Evolutionary conservation across 2,888 invertebrate species (phyloP).

Genomic region (Brassicogethes aeneus): DNA sequence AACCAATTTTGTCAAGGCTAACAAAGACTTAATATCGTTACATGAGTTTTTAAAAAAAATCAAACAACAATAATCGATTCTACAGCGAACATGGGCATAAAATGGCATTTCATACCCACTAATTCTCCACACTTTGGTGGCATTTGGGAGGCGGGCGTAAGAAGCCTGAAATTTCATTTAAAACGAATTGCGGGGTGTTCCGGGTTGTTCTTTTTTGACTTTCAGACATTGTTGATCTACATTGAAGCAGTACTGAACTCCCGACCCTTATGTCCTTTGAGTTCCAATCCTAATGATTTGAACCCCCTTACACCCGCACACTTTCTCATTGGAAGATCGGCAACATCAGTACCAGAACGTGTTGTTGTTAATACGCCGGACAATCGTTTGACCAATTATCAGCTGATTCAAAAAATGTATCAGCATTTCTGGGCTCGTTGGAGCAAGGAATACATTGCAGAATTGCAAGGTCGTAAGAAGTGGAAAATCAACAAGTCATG

Average conservation of each 20-base stretch:
- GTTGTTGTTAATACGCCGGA: neutral
- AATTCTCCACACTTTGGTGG: neutral
- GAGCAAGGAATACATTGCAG: neutral
- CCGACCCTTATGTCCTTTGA: neutral
- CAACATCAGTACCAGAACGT: no score
- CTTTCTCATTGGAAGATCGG: neutral
- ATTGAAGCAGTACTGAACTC: neutral
- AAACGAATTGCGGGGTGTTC: neutral
- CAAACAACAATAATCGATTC: no score
- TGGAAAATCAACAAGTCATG: neutral
- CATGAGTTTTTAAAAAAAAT: no score
- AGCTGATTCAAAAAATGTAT: neutral
- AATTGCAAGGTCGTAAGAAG: neutral
- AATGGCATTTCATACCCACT: neutral
- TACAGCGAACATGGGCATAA: neutral
- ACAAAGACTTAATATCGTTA: neutral
- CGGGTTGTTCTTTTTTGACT: neutral
- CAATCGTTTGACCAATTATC: neutral
- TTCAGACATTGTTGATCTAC: neutral
- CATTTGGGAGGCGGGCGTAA: neutral
- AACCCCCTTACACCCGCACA: neutral
- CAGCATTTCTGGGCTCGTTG: neutral
- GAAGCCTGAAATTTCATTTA: neutral
- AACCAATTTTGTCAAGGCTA: neutral
- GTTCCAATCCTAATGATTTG: neutral